A percentile compares a stretch with the other conserved stretches of the same genome.
These are phyloP conservation scores for Rhinolophus ferrumequinum DNA, from an alignment of 2,113 vertebrate species.

Conservation along the genomic window DNA sequence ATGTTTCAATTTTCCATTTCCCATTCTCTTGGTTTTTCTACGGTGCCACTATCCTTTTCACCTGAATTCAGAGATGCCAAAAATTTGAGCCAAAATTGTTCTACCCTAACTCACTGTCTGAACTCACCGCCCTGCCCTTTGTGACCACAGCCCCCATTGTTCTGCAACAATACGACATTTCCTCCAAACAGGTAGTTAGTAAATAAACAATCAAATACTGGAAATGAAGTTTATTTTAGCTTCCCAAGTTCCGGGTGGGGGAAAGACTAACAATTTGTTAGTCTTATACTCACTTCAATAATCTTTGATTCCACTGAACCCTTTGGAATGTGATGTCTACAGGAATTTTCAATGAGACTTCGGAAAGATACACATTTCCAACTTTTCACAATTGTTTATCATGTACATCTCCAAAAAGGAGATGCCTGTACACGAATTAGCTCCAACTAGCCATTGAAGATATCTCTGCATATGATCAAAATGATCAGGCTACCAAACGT, in stretches of 20 bases:
- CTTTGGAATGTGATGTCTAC: neutral
- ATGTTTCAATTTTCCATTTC: neutral
- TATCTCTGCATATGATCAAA: neutral
- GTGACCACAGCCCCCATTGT: neutral
- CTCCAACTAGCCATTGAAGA: neutral
- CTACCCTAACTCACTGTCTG: neutral
- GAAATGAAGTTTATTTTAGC: conserved; percentile 23
- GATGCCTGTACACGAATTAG: neutral
- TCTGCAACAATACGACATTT: conserved; percentile 30
- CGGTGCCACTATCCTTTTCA: neutral
- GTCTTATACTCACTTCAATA: neutral
- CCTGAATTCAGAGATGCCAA: conserved; percentile 13
- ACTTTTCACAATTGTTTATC: neutral
- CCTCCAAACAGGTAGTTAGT: neutral
- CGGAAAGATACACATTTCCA: neutral
- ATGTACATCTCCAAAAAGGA: neutral
- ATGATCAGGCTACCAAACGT: neutral
- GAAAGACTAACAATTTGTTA: neutral
- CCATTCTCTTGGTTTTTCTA: neutral
- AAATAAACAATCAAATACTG: conserved; percentile 48
- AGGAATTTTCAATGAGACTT: neutral
- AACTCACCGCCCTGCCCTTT: fast-evolving
- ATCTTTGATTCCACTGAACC: neutral
- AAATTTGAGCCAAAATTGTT: neutral
- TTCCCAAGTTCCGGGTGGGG: neutral